Evolutionary conservation across 2,797 vertebrate genomes (phyloP).

Genomic region (Acanthopagrus latus): DNA sequence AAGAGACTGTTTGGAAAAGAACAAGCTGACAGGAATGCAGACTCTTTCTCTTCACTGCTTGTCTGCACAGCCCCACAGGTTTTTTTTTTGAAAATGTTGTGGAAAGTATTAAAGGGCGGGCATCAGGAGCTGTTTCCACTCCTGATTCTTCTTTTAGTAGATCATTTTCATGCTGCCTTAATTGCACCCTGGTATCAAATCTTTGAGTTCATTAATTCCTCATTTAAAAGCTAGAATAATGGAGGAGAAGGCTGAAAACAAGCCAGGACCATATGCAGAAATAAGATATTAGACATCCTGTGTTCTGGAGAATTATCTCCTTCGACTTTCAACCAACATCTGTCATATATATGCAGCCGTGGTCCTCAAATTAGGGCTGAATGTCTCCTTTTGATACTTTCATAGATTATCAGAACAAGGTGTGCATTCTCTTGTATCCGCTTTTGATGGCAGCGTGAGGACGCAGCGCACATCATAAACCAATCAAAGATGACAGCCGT

Average conservation of each 20-base stretch:
- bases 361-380: slow-evolving; percentile 64
- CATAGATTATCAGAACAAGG: slow-evolving; percentile 50
- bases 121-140: slow-evolving; percentile 48
- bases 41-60: slow-evolving; percentile 48
- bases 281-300: slow-evolving; percentile 52
- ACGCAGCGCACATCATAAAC: slow-evolving; percentile 45
- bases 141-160: slow-evolving; percentile 54
- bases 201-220: slow-evolving; percentile 67
- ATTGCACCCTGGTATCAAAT: slow-evolving; percentile 69
- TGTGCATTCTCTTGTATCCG: slow-evolving; percentile 29
- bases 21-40: slow-evolving; percentile 70
- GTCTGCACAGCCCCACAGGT: slow-evolving; percentile 59
- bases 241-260: slow-evolving; percentile 41
- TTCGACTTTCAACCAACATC: slow-evolving; percentile 63
- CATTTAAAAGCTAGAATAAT: slow-evolving; percentile 56
- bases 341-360: slow-evolving; percentile 73
- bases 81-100: slow-evolving; percentile 78
- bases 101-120: slow-evolving; percentile 79
- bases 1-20: slow-evolving; percentile 76
- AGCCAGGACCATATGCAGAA: slow-evolving; percentile 43
- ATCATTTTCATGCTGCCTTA: slow-evolving; percentile 73
- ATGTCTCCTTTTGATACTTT: slow-evolving; percentile 61
- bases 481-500: slow-evolving; percentile 40
- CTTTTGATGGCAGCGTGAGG: slow-evolving; percentile 49
- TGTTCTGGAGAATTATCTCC: slow-evolving; percentile 46